phyloP scores from a whole-genome alignment of 2,888 invertebrate species.

The Caenorhabditis sp. region DNA sequence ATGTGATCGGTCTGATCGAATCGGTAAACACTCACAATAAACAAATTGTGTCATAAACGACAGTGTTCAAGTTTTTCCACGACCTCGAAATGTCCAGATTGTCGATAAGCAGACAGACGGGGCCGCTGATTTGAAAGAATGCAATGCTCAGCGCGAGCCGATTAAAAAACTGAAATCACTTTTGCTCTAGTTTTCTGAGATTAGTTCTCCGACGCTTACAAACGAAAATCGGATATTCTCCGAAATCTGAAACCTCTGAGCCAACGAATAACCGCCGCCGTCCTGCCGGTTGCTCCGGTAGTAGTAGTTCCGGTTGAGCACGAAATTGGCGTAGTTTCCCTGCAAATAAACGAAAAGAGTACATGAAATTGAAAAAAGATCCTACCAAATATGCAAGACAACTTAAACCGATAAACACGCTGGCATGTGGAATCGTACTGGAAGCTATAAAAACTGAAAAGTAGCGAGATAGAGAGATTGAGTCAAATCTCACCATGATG shows the following conservation, averaged over 20 bases:
- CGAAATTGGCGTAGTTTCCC: conserved; percentile 38
- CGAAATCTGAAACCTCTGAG: conserved; percentile 43
- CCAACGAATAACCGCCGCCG: conserved; percentile 47
- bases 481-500: conserved; percentile 84
- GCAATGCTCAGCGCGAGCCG: conserved; percentile 37
- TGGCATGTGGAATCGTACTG: conserved; percentile 33
- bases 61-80: conserved; percentile 51
- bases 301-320: conserved; percentile 43
- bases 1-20: neutral
- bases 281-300: conserved; percentile 26
- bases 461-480: conserved; percentile 82
- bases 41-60: conserved; percentile 34
- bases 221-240: conserved; percentile 50
- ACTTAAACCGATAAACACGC: conserved; percentile 32
- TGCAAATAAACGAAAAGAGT: conserved; percentile 1
- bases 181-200: neutral
- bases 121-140: conserved; percentile 48
- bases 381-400: conserved; percentile 27
- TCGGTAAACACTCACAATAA: conserved; percentile 17
- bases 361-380: neutral
- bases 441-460: conserved; percentile 30
- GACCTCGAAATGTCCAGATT: conserved; percentile 36
- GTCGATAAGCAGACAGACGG: conserved; percentile 35
- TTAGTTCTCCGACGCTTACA: conserved; percentile 12
- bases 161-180: conserved; percentile 50